phyloP scores from a whole-genome alignment of 1,140 invertebrate species.

The Drosophila trapezifrons region DNA sequence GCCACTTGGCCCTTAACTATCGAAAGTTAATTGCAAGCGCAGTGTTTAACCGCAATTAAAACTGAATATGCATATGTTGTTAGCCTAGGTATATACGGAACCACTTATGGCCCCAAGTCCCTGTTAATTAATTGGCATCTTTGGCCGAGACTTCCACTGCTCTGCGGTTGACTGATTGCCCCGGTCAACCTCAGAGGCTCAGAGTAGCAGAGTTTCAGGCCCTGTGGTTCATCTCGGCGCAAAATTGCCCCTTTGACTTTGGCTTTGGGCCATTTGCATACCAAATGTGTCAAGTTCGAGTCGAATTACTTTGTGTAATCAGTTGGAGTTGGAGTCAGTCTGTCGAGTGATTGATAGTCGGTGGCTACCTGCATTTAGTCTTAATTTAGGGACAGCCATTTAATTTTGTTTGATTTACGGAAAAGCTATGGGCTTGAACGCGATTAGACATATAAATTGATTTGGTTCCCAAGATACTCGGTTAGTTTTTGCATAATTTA shows the following conservation, averaged over 20 bases:
- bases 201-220: background rate
- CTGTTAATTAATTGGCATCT: slow-evolving; percentile 48
- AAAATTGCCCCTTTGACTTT: slow-evolving; percentile 40
- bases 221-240: slow-evolving; percentile 5
- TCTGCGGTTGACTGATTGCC: slow-evolving; percentile 36
- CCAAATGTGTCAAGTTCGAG: slow-evolving; percentile 66
- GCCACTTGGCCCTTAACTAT: slow-evolving; percentile 8
- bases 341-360: slow-evolving; percentile 13
- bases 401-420: background rate
- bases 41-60: slow-evolving; percentile 38
- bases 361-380: slow-evolving; percentile 5
- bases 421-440: background rate
- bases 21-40: slow-evolving; percentile 20
- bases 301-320: slow-evolving; percentile 37
- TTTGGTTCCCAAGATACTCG: background rate
- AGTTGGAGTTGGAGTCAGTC: slow-evolving; percentile 7
- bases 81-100: background rate
- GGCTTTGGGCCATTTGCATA: slow-evolving; percentile 61
- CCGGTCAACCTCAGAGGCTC: slow-evolving; percentile 40
- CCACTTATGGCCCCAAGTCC: slow-evolving; percentile 21
- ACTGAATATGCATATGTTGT: slow-evolving; percentile 21
- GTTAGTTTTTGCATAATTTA: background rate
- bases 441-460: background rate
- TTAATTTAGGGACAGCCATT: background rate
- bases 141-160: slow-evolving; percentile 25